phyloP scores from a whole-genome alignment of 1,140 invertebrate genomes.

The Coelopa frigida region DNA sequence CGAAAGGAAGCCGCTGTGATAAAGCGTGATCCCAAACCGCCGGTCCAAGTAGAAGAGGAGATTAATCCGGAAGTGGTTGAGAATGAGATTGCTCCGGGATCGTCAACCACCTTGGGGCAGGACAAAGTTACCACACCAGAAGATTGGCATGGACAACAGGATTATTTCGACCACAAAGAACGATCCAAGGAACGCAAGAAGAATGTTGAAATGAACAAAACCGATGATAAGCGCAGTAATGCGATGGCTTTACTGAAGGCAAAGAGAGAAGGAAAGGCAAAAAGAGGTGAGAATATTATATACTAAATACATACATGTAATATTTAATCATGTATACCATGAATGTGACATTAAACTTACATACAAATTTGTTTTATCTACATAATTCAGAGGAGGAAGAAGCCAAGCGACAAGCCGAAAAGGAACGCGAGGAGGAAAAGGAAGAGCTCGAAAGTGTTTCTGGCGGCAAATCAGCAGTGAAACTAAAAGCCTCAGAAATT shows the following conservation, averaged over 20 bases:
- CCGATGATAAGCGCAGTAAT: conserved; percentile 80
- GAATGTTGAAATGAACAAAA: conserved; percentile 79
- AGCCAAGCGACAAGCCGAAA: conserved; percentile 46
- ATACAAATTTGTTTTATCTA: too few species aligned
- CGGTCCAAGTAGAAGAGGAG: background rate
- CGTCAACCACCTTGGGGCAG: too few species aligned
- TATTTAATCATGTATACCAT: too few species aligned
- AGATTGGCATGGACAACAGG: too few species aligned
- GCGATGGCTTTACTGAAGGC: conserved; percentile 89
- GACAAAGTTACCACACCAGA: too few species aligned
- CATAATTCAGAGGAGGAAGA: conserved; percentile 46
- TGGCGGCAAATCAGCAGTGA: conserved; percentile 46
- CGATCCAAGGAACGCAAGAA: conserved; percentile 77
- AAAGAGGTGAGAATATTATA: conserved; percentile 43
- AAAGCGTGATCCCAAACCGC: conserved; percentile 28
- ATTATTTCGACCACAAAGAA: conserved; percentile 44
- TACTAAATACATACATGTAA: too few species aligned
- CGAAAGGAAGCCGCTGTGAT: conserved; percentile 40
- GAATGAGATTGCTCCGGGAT: too few species aligned
- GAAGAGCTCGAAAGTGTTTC: conserved; percentile 52
- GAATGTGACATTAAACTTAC: too few species aligned
- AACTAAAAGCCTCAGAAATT: conserved; percentile 88
- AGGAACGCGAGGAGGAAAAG: conserved; percentile 57
- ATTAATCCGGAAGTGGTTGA: background rate
- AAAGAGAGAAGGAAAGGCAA: conserved; percentile 66